Percentiles rank a stretch among this genome's conserved stretches.
Conservation (phyloP, 2,888 invertebrate genomes). For the Drosophila setosimentum region DNA sequence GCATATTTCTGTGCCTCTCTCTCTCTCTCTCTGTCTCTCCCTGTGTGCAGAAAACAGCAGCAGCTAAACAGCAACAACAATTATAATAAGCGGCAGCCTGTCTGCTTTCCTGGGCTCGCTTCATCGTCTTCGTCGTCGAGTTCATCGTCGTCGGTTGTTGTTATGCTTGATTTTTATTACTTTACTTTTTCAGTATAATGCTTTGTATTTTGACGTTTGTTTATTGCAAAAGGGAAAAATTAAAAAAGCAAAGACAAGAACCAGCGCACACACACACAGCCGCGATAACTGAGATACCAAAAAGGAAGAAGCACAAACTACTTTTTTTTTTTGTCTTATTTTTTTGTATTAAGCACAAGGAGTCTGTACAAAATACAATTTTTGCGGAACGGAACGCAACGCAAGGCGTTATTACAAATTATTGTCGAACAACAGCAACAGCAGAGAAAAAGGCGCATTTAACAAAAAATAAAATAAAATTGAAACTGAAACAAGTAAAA, state of each 20-base stretch:
- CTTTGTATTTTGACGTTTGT: slow-evolving; percentile 78
- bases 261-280: slow-evolving; percentile 27
- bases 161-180: slow-evolving; percentile 76
- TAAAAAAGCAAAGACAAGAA: slow-evolving; percentile 47
- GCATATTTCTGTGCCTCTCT: slow-evolving; percentile 46
- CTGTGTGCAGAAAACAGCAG: background rate
- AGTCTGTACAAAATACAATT: slow-evolving; percentile 63
- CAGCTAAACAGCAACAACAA: slow-evolving; percentile 11
- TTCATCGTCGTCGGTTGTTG: slow-evolving; percentile 49
- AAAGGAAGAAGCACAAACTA: slow-evolving; percentile 64
- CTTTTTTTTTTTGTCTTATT: slow-evolving; percentile 27
- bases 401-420: slow-evolving; percentile 33
- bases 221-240: slow-evolving; percentile 66
- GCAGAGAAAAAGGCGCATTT: slow-evolving; percentile 11
- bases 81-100: slow-evolving; percentile 48
- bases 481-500: background rate
- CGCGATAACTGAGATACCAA: slow-evolving; percentile 51
- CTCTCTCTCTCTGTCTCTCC: background rate
- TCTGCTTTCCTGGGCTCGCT: slow-evolving; percentile 53
- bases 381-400: slow-evolving; percentile 52
- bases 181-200: slow-evolving; percentile 75
- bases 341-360: slow-evolving; percentile 44
- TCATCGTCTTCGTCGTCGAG: slow-evolving; percentile 29
- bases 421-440: background rate
- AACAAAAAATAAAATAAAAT: slow-evolving; percentile 7